These are phyloP conservation scores for Bufo gargarizans DNA, from an alignment of 2,113 vertebrate genomes.

Conservation along the genomic window DNA sequence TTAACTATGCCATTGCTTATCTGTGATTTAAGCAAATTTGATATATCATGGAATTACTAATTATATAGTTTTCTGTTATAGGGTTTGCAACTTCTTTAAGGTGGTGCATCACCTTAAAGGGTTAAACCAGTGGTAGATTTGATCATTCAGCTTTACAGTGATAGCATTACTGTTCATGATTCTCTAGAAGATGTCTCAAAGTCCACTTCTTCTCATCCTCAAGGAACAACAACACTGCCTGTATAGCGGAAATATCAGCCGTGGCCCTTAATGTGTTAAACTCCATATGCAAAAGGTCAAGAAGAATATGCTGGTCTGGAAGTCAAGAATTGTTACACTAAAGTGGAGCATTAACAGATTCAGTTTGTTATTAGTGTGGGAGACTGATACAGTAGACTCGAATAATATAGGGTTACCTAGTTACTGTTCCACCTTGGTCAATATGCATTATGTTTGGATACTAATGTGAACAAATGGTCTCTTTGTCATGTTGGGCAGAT, in stretches of 20 bases:
- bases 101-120: background rate
- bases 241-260: background rate
- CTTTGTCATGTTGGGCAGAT: conserved; percentile 73
- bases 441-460: conserved; percentile 46
- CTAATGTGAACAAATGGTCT: conserved; percentile 65
- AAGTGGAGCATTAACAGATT: conserved; percentile 33
- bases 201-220: background rate
- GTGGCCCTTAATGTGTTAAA: background rate
- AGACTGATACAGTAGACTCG: conserved; percentile 36
- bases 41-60: no score
- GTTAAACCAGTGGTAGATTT: background rate
- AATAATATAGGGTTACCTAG: conserved; percentile 52
- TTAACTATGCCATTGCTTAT: no score
- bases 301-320: conserved; percentile 9
- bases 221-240: background rate
- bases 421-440: conserved; percentile 53
- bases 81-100: background rate
- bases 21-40: no score
- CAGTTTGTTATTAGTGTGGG: conserved; percentile 47
- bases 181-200: background rate
- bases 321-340: conserved; percentile 10
- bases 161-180: background rate
- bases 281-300: conserved; percentile 24
- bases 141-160: background rate
- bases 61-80: no score